Conservation (phyloP, 30 jellyfish, hydroid and myxozoan genomes). For the Pseudorhiza aurosa region DNA sequence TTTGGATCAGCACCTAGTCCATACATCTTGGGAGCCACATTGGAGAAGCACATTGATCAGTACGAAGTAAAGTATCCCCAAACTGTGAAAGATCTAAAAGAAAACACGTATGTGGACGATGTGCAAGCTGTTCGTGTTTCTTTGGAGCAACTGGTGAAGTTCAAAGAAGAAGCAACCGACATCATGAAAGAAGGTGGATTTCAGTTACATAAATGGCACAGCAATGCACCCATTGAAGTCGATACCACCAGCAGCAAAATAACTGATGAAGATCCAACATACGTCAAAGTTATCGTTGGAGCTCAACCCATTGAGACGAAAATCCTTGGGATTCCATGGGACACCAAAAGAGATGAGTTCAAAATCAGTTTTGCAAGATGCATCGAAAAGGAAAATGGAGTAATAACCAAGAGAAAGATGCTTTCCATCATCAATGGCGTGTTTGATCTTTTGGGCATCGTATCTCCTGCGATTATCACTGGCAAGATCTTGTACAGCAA, state of each 20-base stretch:
- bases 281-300: conserved; percentile 25
- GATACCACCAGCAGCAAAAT: conserved; percentile 1
- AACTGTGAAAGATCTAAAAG: conserved; percentile 6
- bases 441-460: conserved; percentile 27
- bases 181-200: conserved; percentile 54
- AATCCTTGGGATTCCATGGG: conserved; percentile 48
- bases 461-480: conserved; percentile 30
- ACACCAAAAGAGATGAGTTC: conserved; percentile 33
- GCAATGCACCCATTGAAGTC: no score
- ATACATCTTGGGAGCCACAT: conserved; percentile 66
- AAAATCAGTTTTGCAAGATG: conserved; percentile 32
- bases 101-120: conserved; percentile 12
- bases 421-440: conserved; percentile 33
- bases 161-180: conserved; percentile 64
- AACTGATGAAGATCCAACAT: conserved; percentile 24
- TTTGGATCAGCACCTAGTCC: conserved; percentile 73
- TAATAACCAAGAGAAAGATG: conserved; percentile 31
- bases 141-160: conserved; percentile 34
- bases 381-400: conserved; percentile 22
- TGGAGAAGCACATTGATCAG: conserved; percentile 40
- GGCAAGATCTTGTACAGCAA: conserved; percentile 26
- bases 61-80: conserved; percentile 13
- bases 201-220: conserved; percentile 72
- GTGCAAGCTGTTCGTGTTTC: neutral
- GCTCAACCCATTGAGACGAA: conserved; percentile 16